Base-by-base conservation (phyloP, 2,797 vertebrate species). In the Hyperoplus lanceolatus region DNA sequence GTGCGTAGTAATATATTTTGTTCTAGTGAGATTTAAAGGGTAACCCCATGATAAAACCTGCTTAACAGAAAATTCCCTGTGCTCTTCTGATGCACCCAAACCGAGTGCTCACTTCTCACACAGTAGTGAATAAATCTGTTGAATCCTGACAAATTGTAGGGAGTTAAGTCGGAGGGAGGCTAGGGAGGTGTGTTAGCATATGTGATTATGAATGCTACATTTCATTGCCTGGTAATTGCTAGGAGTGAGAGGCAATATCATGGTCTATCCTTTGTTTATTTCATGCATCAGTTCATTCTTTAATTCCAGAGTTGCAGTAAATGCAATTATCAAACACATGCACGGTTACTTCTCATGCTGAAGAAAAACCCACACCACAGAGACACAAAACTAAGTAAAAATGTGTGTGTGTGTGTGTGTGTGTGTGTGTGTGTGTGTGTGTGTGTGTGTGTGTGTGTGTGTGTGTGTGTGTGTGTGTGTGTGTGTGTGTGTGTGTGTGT, bases 271-370 rank as follows among this genome's bases (percentile, higher is more conserved):
- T 90, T 91, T 90, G 88, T 93, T 91, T 90, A 90, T 91, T 92
- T 92, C 89, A 93, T 85, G 88, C 92, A 84, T 85, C 88, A 61
- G 79, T 87, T 86, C 74, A 82, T 89, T 87, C 90, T 89, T 89
- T 88, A 90, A 87, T 93, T 88, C 76, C 48, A 75, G 69, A 83
- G 86, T 73, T 87, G 84, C 51, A 68, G 56, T 67, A 65, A 86
- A 87, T 6, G 45, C 58, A 74, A 59, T 86, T 85, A 86, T 89
- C 84, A 87, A 83, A 87, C 78, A 81, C 65, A 80, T 57, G 69
- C 77, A 73, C 54, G 8, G 67, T 77, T 63, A 78, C 69, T 64
- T 70, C 70, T 88, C 70, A 75, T 73, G 76, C 76, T 77, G 79
- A 87, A 75, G 68, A 88, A 71, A 62, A 85, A 72, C 57, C 36